Percentiles rank a stretch among this genome's conserved stretches.
These are phyloP conservation scores for Rhorus exstirpatorius DNA, from an alignment of 2,888 invertebrate species.

Conservation along the genomic window DNA sequence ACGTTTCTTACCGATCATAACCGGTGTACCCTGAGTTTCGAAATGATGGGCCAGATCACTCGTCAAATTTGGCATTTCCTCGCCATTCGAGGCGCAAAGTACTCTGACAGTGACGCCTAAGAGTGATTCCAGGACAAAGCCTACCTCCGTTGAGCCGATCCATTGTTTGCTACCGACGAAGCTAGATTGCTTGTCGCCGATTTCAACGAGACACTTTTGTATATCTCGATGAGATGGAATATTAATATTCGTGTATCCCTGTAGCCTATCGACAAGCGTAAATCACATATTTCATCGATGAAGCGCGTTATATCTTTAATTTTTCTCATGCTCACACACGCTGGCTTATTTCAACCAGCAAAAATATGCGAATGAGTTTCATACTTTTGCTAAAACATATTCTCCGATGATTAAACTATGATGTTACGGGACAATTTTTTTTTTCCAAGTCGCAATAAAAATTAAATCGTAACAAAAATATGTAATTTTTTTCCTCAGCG, in stretches of 20 bases:
- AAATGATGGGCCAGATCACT: constrained; percentile 96
- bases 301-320: no score
- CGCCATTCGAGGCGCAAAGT: constrained; percentile 94
- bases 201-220: constrained; percentile 96
- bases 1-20: constrained; percentile 95
- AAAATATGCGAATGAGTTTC: no score
- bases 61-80: constrained; percentile 92
- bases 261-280: constrained; percentile 87
- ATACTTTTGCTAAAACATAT: no score
- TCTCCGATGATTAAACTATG: no score
- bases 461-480: no score
- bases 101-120: constrained; percentile 93
- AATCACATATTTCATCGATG: background rate
- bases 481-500: no score
- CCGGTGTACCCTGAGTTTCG: constrained; percentile 95
- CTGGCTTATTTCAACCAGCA: no score
- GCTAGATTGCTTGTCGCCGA: constrained; percentile 95
- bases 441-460: no score
- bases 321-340: no score
- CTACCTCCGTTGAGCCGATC: constrained; percentile 99
- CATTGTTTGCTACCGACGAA: constrained; percentile 97
- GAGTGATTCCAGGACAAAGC: constrained; percentile 95
- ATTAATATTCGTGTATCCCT: constrained; percentile 92
- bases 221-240: constrained; percentile 95
- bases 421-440: no score